These are phyloP conservation scores for Nematolebias whitei DNA, from an alignment of 2,113 vertebrate genomes.

Conservation along the genomic window DNA sequence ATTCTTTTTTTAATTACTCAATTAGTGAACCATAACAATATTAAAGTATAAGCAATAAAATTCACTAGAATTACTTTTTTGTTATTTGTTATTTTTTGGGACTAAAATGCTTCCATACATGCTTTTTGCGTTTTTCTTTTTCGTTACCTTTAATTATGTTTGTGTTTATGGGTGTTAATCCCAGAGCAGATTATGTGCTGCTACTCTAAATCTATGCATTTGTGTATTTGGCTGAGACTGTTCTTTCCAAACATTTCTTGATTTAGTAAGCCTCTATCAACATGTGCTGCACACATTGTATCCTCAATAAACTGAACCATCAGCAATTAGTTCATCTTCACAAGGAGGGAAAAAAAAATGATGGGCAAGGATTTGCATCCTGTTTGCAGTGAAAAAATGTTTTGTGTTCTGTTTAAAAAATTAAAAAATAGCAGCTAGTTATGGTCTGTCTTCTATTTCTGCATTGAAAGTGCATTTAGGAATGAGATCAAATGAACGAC, in stretches of 20 bases:
- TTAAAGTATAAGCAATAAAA: no score
- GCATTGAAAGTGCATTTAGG: slow-evolving; percentile 19
- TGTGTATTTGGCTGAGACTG: slow-evolving; percentile 32
- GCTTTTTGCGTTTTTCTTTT: background rate
- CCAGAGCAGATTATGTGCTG: slow-evolving; percentile 35
- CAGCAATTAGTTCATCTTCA: slow-evolving; percentile 68
- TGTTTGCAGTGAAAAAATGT: slow-evolving; percentile 34
- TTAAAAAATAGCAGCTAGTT: slow-evolving; percentile 62
- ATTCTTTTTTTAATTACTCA: no score
- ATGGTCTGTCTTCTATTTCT: slow-evolving; percentile 46
- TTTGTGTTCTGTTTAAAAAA: slow-evolving; percentile 51
- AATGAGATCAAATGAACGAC: slow-evolving; percentile 31
- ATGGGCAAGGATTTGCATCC: slow-evolving; percentile 56
- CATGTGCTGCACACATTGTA: slow-evolving; percentile 74
- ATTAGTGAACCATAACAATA: no score
- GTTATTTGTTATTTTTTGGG: slow-evolving; percentile 38
- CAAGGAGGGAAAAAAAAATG: slow-evolving; percentile 48
- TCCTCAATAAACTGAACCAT: slow-evolving; percentile 57
- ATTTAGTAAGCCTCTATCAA: slow-evolving; percentile 41
- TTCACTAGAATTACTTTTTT: no score
- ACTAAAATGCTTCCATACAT: slow-evolving; percentile 36
- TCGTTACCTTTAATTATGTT: slow-evolving; percentile 60
- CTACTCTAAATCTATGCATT: slow-evolving; percentile 35
- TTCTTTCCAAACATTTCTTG: slow-evolving; percentile 41
- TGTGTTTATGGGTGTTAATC: slow-evolving; percentile 45